These are phyloP conservation scores for Ascidia mentula DNA, from an alignment of 23 tunicate species.

Conservation along the genomic window DNA sequence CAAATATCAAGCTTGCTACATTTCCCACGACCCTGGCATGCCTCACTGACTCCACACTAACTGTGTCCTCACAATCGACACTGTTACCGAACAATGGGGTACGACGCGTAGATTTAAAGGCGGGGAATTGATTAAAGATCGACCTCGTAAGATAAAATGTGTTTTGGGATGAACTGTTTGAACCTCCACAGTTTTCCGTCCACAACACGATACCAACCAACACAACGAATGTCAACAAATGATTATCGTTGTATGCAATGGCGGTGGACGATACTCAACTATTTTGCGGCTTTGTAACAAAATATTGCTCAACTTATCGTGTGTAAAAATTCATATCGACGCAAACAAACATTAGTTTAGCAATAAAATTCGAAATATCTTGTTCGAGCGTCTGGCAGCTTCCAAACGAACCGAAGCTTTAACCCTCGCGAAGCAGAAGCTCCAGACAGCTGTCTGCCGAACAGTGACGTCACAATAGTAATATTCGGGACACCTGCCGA, in stretches of 20 bases:
- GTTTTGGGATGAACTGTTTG: too few relatives aligned
- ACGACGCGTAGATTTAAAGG: neutral
- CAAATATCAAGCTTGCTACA: neutral
- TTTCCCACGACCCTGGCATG: neutral
- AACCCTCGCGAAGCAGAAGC: neutral
- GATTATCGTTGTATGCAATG: too few relatives aligned
- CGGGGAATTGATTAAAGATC: conserved; percentile 5
- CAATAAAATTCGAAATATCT: neutral
- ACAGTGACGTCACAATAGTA: neutral
- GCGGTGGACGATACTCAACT: too few relatives aligned
- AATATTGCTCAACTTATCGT: neutral
- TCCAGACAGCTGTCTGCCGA: neutral
- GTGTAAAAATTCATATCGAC: neutral
- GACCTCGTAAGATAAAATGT: neutral
- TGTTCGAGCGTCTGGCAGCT: neutral
- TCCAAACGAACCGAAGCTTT: neutral
- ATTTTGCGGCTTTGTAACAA: too few relatives aligned
- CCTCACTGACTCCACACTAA: neutral
- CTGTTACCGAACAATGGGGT: conserved; percentile 4
- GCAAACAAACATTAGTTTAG: neutral
- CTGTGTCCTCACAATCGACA: neutral
- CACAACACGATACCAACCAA: too few relatives aligned
- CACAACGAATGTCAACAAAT: too few relatives aligned
- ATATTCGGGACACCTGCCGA: neutral
- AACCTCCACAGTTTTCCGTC: too few relatives aligned